phyloP scores from a whole-genome alignment of 2,888 invertebrate genomes.

The Drosophila trichaetosa region DNA sequence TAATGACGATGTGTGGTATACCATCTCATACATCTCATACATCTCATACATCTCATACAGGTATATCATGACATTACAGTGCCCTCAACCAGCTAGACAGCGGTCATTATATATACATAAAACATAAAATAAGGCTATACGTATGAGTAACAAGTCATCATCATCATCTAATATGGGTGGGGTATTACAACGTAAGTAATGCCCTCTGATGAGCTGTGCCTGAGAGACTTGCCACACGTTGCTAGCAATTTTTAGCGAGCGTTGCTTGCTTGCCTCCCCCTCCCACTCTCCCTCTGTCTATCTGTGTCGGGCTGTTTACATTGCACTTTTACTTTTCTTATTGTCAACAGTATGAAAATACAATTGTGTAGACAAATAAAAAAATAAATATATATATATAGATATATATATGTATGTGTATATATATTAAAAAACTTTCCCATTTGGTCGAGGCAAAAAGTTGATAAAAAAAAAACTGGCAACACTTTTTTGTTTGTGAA shows the following conservation, averaged over 20 bases:
- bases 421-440: conserved; percentile 49
- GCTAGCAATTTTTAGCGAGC: conserved; percentile 7
- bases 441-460: conserved; percentile 44
- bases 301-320: conserved; percentile 26
- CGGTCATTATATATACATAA: conserved; percentile 28
- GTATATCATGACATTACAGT: conserved; percentile 20
- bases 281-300: background rate
- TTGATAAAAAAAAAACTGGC: background rate
- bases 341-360: conserved; percentile 60
- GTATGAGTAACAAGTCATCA: conserved; percentile 14
- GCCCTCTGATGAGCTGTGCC: conserved; percentile 10
- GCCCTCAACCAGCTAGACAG: conserved; percentile 19
- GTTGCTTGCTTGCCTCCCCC: conserved; percentile 26
- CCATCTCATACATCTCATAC: conserved; percentile 2
- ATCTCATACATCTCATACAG: background rate
- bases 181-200: conserved; percentile 20
- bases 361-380: conserved; percentile 43
- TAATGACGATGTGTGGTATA: conserved; percentile 18
- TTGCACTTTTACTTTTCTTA: conserved; percentile 63
- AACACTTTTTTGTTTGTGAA: conserved; percentile 43
- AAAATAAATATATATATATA: background rate
- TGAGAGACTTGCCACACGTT: conserved; percentile 11
- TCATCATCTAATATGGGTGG: conserved; percentile 21
- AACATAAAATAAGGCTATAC: conserved; percentile 4
- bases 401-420: background rate